Percentiles rank a stretch among this genome's conserved stretches.
These are phyloP conservation scores for Zygaena filipendulae DNA, from an alignment of 2,888 invertebrate species.

Conservation along the genomic window DNA sequence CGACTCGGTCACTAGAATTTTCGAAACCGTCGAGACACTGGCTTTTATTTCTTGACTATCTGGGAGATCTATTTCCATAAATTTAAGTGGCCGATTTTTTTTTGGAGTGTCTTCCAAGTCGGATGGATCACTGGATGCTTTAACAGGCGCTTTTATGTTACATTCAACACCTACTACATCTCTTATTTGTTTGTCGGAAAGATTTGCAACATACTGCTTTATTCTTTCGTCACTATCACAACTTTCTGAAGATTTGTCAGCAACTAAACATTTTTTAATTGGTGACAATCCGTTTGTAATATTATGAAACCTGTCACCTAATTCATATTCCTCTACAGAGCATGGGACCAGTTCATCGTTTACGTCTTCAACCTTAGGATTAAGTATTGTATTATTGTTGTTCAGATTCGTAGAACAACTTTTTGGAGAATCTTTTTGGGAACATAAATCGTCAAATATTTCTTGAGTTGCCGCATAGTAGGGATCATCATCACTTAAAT, in stretches of 20 bases:
- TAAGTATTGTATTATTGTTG: slow-evolving; percentile 3
- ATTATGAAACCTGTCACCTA: slow-evolving; percentile 19
- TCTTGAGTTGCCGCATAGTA: slow-evolving; percentile 52
- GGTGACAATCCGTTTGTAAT: slow-evolving; percentile 19
- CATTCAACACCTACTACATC: slow-evolving; percentile 25
- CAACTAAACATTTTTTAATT: slow-evolving; percentile 9
- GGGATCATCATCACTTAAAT: slow-evolving; percentile 22
- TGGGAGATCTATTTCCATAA: slow-evolving; percentile 40
- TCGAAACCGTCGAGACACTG: slow-evolving; percentile 23
- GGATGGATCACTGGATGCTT: slow-evolving; percentile 32
- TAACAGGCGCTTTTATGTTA: background rate
- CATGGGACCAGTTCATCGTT: slow-evolving; percentile 24
- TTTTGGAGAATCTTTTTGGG: slow-evolving; percentile 27
- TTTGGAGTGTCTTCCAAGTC: slow-evolving; percentile 39
- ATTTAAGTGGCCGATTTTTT: slow-evolving; percentile 29
- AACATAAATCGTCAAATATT: slow-evolving; percentile 38
- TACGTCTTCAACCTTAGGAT: too few species aligned
- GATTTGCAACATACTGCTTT: slow-evolving; percentile 21
- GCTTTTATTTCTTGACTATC: slow-evolving; percentile 51
- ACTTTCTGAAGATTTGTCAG: slow-evolving; percentile 14
- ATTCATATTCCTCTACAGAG: slow-evolving; percentile 24
- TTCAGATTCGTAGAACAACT: slow-evolving; percentile 1
- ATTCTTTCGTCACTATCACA: slow-evolving; percentile 21
- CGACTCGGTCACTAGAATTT: slow-evolving; percentile 24
- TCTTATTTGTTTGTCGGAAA: slow-evolving; percentile 25